These are phyloP conservation scores for Porites lobata DNA, from an alignment of 92 coral and sea anemone genomes.

Conservation along the genomic window DNA sequence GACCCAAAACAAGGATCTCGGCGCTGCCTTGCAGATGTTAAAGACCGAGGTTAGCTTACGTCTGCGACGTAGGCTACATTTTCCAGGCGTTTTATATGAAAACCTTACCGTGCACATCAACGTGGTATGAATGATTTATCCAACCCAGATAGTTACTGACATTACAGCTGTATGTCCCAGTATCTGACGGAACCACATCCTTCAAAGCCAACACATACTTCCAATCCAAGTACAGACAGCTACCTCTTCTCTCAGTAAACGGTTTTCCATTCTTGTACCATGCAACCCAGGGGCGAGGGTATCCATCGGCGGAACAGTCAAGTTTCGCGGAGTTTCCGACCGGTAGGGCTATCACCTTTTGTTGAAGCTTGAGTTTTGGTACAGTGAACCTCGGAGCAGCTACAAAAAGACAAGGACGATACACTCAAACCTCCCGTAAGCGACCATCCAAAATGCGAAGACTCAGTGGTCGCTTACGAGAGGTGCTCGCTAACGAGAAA, in stretches of 20 bases:
- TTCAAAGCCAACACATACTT: constrained; percentile 51
- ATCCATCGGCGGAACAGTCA: constrained; percentile 88
- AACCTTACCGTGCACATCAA: constrained; percentile 89
- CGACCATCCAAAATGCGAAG: too few species aligned
- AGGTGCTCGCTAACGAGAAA: too few species aligned
- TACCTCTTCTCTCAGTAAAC: constrained; percentile 46
- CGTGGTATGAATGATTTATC: constrained; percentile 79
- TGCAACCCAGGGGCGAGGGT: constrained; percentile 77
- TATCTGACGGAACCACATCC: constrained; percentile 76
- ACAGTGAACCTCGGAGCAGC: constrained; percentile 78
- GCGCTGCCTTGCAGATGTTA: too few species aligned
- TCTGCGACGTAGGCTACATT: too few species aligned
- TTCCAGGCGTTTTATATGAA: neutral
- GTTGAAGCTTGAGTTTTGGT: constrained; percentile 28
- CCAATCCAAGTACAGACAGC: constrained; percentile 40
- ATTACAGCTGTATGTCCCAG: constrained; percentile 86
- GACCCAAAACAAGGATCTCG: too few species aligned
- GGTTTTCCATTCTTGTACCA: constrained; percentile 86
- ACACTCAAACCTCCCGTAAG: too few species aligned
- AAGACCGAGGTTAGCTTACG: too few species aligned
- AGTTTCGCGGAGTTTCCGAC: constrained; percentile 83
- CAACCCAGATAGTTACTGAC: constrained; percentile 90
- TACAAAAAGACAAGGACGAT: constrained; percentile 3
- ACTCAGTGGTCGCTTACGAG: too few species aligned
- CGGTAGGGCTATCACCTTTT: constrained; percentile 76